Base-by-base conservation (phyloP, 2,797 vertebrate species). In the Leuciscus waleckii region DNA sequence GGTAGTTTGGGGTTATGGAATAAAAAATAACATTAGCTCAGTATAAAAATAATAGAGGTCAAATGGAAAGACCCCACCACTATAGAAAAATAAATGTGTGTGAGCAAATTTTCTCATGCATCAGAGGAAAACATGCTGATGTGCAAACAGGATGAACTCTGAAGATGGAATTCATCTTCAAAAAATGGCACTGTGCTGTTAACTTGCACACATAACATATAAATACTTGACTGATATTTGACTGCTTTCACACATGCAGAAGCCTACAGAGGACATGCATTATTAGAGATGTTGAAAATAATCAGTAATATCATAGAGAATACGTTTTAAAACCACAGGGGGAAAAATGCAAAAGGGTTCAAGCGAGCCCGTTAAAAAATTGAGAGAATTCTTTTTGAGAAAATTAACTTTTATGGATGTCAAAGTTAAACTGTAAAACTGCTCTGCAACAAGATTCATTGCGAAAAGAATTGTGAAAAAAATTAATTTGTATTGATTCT, bases 91-190 rank as follows among this genome's bases (percentile, higher is more conserved):
- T 16, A 69, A 54, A 49, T 68, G 29, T 37, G 49, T 76, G 49
- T 81, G 65, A 69, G 79, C 46, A 81, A 37, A 35, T 1, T 26
- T 70, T 69, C 6, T 51, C 67, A 79, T 70, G 74, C 77, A 85
- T 85, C 67, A 74, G 77, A 63, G 26, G 9, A 79, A 63, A 69
- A 70, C 41, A 80, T 78, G 51, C 76, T 80, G 68, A 76, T 81
- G 78, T 58, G 23, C 21, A 78, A 71, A 84, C 68, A 84, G 67
- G 37, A 88, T 74, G 69, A 87, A 80, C 63, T 71, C 76, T 81
- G 56, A 63, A 58, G 70, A 71, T 86, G 81, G 88, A 89, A 86
- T 88, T 88, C 76, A 79, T 85, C 85, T 13, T 61, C 56, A 58
- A 58, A 70, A 87, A 79, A 67, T 78, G 35, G 35, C 69, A 84